These are phyloP conservation scores for Peucedramus taeniatus DNA, from an alignment of 2,113 vertebrate genomes.

Conservation along the genomic window DNA sequence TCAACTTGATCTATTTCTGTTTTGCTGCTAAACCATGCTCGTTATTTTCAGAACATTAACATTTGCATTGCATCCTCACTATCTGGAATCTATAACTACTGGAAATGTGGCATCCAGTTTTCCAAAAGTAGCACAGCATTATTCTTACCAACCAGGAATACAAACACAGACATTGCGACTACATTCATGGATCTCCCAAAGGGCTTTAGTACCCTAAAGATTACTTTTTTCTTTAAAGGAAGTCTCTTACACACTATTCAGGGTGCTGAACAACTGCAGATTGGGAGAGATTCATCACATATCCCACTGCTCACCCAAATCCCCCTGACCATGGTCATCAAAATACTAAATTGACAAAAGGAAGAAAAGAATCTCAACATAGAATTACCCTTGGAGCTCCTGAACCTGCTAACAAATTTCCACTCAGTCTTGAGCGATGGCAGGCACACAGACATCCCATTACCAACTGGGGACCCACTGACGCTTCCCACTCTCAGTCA, in stretches of 20 bases:
- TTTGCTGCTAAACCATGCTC: neutral
- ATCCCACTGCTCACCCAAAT: neutral
- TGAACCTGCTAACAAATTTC: neutral
- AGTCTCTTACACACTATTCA: neutral
- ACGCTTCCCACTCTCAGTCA: neutral
- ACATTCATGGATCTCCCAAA: neutral
- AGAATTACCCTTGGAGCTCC: neutral
- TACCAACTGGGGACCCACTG: accelerated
- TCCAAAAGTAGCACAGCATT: neutral
- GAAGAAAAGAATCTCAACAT: neutral
- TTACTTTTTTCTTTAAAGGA: neutral
- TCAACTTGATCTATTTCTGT: neutral
- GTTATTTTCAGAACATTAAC: neutral
- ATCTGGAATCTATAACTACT: neutral
- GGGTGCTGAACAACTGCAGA: neutral
- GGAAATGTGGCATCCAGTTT: neutral
- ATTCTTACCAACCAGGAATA: neutral
- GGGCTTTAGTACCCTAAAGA: neutral
- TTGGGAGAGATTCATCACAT: neutral
- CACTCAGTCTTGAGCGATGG: neutral
- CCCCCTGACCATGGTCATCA: neutral
- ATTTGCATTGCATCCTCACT: neutral
- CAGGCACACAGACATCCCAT: neutral
- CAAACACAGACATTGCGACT: neutral
- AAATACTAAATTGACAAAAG: neutral